Percentiles rank a stretch among this genome's conserved stretches.
Conservation (phyloP, 2,113 vertebrate genomes). For the Vireo altiloquus region DNA sequence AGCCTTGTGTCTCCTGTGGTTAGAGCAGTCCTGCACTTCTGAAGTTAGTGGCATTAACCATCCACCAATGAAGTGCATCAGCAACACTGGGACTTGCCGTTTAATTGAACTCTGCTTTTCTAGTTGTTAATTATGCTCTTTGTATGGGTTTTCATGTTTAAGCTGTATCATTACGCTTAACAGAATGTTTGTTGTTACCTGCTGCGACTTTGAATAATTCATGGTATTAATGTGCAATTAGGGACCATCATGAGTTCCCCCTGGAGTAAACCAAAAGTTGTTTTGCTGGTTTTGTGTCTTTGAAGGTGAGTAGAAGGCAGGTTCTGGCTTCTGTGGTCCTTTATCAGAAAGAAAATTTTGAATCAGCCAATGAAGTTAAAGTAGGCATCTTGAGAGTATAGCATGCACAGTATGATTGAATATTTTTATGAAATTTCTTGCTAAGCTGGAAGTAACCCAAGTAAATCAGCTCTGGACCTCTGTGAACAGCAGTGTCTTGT, state of each 20-base stretch:
- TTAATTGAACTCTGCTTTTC: background rate
- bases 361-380: background rate
- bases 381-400: background rate
- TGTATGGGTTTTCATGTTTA: background rate
- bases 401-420: background rate
- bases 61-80: background rate
- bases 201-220: conserved; percentile 7
- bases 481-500: background rate
- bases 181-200: conserved; percentile 16
- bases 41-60: background rate
- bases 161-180: background rate
- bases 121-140: background rate
- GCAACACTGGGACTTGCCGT: background rate
- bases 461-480: background rate
- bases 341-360: background rate
- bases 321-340: background rate
- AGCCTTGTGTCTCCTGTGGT: background rate
- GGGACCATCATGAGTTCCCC: background rate
- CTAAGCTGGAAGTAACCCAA: background rate
- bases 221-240: background rate
- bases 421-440: background rate
- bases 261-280: background rate
- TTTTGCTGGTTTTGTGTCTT: background rate
- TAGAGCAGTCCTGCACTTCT: background rate
- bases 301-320: background rate